Base-by-base conservation (phyloP, 1,140 invertebrate genomes). In the Drosophila azteca region DNA sequence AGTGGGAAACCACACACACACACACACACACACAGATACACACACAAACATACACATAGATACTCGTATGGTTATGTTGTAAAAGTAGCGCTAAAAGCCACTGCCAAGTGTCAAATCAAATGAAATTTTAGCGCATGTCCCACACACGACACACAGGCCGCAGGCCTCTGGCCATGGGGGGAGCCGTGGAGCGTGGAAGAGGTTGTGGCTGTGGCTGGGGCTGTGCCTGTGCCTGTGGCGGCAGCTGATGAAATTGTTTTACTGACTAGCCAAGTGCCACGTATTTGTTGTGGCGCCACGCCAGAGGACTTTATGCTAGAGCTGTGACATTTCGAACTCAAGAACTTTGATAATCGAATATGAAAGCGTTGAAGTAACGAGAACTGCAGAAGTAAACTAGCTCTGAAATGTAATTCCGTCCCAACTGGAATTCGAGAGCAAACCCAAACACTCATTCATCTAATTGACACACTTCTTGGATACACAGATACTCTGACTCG, bases 21-120 rank as follows among this genome's bases (percentile, higher is more conserved):
- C 9, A 41, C n/a, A 39, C 41, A 54, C 44, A 49, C n/a, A 22
- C 26, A 49, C 17, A 67, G n/a, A n/a, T n/a, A 57, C 13, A 54
- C 6, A 41, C 13, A 43, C 8, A 11, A 35, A 20, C 53, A 44
- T 35, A 9, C 8, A 22, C 11, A 2, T 15, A 5, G n/a, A 46
- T 46, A n/a, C 15, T 15, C 3, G 3, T 46, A 17, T 7, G 45
- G 15, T 61, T 22, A 22, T n/a, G 45, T 9, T 62, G 63, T 17
- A 58, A 64, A 73, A 48, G 51, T 20, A 49, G 73, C 70, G 72
- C 71, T 63, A 75, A 76, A 68, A 67, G 75, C 59, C 75, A 76
- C 69, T 74, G 64, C 53, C 55, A 77, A 82, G 82, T 79, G 79
- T 88, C 83, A 88, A 88, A 83, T 88, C 79, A 88, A 83, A 88